phyloP scores from a whole-genome alignment of 2,113 vertebrate genomes.

The Australoheros scitulus region DNA sequence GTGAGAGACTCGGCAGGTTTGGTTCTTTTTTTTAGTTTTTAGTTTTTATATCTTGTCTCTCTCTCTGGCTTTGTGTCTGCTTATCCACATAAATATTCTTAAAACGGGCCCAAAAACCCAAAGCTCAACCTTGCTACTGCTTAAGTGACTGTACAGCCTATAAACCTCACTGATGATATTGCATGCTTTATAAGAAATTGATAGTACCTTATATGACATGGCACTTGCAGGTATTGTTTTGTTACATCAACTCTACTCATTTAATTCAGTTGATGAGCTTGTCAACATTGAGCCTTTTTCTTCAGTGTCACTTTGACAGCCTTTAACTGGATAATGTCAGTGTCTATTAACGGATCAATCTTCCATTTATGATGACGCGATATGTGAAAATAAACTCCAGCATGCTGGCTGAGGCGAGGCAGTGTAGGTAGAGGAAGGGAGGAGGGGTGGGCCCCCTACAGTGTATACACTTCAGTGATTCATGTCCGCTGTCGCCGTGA shows the following conservation, averaged over 20 bases:
- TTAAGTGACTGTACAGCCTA: neutral
- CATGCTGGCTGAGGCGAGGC: neutral
- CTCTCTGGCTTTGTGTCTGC: neutral
- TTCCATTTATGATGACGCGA: conserved; percentile 20
- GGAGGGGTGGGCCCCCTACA: conserved; percentile 25
- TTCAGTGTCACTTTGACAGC: neutral
- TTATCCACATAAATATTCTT: neutral
- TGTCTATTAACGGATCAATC: conserved; percentile 19
- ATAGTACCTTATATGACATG: neutral
- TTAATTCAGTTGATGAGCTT: neutral
- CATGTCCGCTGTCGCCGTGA: conserved; percentile 32
- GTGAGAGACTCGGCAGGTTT: neutral
- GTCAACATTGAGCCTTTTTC: neutral
- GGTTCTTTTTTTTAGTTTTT: neutral
- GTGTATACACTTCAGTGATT: conserved; percentile 44
- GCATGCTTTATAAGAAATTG: neutral
- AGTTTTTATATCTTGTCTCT: neutral
- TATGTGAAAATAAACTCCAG: conserved; percentile 10
- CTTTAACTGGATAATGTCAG: conserved; percentile 1
- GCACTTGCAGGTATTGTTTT: neutral
- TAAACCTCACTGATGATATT: neutral
- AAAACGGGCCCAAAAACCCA: neutral
- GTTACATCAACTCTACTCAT: neutral
- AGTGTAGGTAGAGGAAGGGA: neutral
- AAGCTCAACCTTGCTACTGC: neutral